A percentile compares a stretch with the other conserved stretches of the same genome.
Evolutionary conservation across 1,140 invertebrate species (phyloP).

Genomic region (Drosophila saltans): DNA sequence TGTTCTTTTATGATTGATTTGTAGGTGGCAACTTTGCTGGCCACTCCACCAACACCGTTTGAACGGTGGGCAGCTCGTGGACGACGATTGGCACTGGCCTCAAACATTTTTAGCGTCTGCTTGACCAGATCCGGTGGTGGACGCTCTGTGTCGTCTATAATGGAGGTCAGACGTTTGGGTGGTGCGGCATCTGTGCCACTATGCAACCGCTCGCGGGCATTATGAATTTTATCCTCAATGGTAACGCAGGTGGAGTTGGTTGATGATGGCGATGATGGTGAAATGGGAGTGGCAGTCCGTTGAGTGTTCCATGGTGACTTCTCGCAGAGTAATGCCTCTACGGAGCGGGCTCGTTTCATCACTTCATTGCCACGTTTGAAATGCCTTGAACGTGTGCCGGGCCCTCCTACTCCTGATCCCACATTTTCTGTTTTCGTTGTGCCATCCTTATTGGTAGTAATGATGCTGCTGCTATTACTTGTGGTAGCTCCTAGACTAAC

Average conservation of each 20-base stretch:
- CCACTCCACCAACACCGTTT: slow-evolving; percentile 86
- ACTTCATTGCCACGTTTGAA: slow-evolving; percentile 82
- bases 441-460: slow-evolving; percentile 8
- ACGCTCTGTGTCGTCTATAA: slow-evolving; percentile 91
- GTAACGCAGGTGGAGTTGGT: slow-evolving; percentile 61
- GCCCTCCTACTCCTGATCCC: slow-evolving; percentile 17
- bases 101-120: slow-evolving; percentile 92
- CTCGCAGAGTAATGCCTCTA: slow-evolving; percentile 90
- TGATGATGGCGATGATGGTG: slow-evolving; percentile 30
- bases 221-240: slow-evolving; percentile 81
- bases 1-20: slow-evolving; percentile 86
- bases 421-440: background rate
- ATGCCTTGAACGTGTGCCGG: slow-evolving; percentile 66
- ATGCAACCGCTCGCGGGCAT: slow-evolving; percentile 76
- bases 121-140: slow-evolving; percentile 94
- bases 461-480: background rate
- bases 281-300: slow-evolving; percentile 16
- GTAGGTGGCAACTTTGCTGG: slow-evolving; percentile 87
- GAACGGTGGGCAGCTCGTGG: slow-evolving; percentile 76
- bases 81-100: slow-evolving; percentile 86
- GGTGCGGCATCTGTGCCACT: slow-evolving; percentile 75
- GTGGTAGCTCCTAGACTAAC: slow-evolving; percentile 39
- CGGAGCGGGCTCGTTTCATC: slow-evolving; percentile 92
- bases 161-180: slow-evolving; percentile 87
- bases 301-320: slow-evolving; percentile 74